Conservation (phyloP, 2,888 invertebrate genomes). For the Tetragnatha montana region DNA sequence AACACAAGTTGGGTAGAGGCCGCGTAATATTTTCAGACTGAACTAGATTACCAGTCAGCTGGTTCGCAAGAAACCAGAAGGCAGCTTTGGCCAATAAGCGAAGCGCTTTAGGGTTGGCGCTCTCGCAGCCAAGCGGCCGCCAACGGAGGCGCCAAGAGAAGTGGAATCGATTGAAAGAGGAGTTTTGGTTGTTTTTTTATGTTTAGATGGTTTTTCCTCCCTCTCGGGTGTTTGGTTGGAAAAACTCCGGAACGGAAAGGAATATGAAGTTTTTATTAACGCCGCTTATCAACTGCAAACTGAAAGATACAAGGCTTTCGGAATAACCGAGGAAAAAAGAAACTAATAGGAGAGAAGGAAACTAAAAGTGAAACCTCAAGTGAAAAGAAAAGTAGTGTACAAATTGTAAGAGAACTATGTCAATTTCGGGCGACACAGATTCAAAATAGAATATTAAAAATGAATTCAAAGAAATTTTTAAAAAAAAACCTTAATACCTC, state of each 20-base stretch:
- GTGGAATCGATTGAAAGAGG: conserved; percentile 17
- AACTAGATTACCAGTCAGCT: conserved; percentile 64
- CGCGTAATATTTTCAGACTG: conserved; percentile 57
- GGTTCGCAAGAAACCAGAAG: conserved; percentile 64
- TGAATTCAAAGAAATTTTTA: too few species aligned
- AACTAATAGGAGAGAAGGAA: too few species aligned
- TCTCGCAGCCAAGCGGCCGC: conserved; percentile 20
- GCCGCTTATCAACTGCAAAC: too few species aligned
- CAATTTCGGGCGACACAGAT: too few species aligned
- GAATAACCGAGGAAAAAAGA: too few species aligned
- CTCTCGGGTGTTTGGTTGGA: neutral
- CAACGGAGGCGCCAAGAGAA: neutral
- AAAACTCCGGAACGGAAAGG: neutral
- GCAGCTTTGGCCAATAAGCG: conserved; percentile 61
- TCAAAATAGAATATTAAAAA: too few species aligned
- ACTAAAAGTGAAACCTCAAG: too few species aligned
- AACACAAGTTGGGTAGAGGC: neutral
- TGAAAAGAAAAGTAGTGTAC: too few species aligned
- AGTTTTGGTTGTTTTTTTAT: neutral
- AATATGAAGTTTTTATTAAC: too few species aligned
- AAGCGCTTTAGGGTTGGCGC: conserved; percentile 48
- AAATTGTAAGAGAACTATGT: too few species aligned
- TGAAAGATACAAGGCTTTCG: too few species aligned
- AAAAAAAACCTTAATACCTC: too few species aligned
- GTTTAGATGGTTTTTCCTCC: neutral